Evolutionary conservation across 1,140 invertebrate species (phyloP).

Genomic region (Brachystomella parvula): DNA sequence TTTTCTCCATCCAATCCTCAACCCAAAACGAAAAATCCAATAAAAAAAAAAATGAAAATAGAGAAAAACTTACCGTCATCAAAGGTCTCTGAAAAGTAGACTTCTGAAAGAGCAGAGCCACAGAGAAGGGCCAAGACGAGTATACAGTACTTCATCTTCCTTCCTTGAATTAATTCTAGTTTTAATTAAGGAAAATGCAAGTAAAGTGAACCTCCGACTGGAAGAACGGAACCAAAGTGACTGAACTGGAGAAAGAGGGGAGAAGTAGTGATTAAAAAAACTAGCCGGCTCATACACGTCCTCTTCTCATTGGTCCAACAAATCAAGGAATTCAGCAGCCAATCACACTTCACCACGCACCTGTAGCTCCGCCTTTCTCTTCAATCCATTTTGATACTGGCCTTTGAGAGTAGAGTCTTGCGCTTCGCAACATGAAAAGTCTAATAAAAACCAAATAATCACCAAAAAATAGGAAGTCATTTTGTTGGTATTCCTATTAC

Average conservation of each 20-base stretch:
- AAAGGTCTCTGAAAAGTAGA: background rate
- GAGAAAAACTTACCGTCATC: constrained; percentile 10
- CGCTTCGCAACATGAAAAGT: too few species aligned
- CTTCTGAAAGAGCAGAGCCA: background rate
- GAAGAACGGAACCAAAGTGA: background rate
- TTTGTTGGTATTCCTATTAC: too few species aligned
- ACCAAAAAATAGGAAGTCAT: too few species aligned
- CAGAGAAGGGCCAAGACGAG: background rate
- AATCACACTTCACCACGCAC: background rate
- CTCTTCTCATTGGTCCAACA: constrained; percentile 4
- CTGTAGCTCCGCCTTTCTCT: background rate
- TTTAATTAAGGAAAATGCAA: background rate
- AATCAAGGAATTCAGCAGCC: background rate
- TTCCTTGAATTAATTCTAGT: background rate
- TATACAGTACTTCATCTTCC: background rate
- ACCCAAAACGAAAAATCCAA: too few species aligned
- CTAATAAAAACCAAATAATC: too few species aligned
- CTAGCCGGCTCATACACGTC: constrained; percentile 1
- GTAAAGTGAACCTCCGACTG: background rate
- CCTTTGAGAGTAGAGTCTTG: background rate
- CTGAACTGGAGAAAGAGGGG: background rate
- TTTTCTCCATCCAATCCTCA: too few species aligned
- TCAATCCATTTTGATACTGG: too few species aligned
- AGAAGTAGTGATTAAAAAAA: background rate
- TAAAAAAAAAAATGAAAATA: too few species aligned